phyloP scores from a whole-genome alignment of 2,797 vertebrate genomes.

The Danio tinwini region DNA sequence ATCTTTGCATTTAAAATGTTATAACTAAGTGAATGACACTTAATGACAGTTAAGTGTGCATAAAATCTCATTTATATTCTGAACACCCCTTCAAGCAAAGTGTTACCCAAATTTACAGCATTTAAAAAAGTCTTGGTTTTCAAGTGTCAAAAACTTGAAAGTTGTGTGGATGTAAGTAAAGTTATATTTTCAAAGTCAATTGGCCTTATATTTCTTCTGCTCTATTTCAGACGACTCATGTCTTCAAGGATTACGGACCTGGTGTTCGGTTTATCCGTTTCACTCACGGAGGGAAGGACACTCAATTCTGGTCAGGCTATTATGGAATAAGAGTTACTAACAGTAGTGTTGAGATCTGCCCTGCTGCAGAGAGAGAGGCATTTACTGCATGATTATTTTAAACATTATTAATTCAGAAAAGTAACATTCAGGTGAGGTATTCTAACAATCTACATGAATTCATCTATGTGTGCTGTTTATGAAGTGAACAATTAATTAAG shows the following conservation, averaged over 20 bases:
- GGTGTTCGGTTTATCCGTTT: constrained; percentile 88
- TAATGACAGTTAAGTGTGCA: no score
- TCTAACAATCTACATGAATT: not conserved
- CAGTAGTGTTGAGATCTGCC: constrained; percentile 84
- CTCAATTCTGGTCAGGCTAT: constrained; percentile 89
- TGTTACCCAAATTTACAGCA: no score
- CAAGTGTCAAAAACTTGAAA: no score
- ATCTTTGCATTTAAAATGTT: no score
- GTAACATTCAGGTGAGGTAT: not conserved
- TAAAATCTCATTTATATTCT: no score
- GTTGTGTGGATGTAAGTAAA: no score
- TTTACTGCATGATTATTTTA: not conserved
- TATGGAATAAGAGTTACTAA: constrained; percentile 89
- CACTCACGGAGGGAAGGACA: constrained; percentile 86
- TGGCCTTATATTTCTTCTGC: not conserved
- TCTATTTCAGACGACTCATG: constrained; percentile 73
- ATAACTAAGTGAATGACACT: no score
- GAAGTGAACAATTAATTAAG: not conserved
- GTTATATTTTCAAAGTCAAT: not conserved
- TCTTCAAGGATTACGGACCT: constrained; percentile 85
- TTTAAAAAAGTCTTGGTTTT: no score
- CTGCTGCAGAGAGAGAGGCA: constrained; percentile 60
- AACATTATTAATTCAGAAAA: not conserved
- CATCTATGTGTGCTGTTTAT: not conserved
- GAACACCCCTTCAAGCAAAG: no score